A percentile compares a stretch with the other conserved stretches of the same genome.
Evolutionary conservation across 2,113 vertebrate species (phyloP).

Genomic region (Callopanchax toddi): DNA sequence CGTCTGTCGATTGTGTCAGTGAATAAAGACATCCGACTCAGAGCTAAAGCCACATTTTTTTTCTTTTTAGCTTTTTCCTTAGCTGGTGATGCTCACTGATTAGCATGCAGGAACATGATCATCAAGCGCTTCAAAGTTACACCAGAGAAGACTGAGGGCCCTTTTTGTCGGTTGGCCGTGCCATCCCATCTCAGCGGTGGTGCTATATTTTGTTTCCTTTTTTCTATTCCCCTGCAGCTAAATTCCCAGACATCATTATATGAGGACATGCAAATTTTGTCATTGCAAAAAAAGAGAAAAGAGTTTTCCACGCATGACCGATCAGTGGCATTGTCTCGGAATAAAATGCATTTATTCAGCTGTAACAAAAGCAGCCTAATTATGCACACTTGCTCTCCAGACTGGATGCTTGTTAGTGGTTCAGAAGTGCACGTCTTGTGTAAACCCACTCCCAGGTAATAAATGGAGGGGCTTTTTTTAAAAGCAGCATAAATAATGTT

Average conservation of each 20-base stretch:
- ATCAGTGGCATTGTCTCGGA: constrained; percentile 8
- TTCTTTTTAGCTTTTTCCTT: constrained; percentile 24
- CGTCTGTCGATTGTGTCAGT: constrained; percentile 39
- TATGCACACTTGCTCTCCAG: constrained; percentile 36
- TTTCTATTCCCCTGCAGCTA: constrained; percentile 17
- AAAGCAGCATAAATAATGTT: constrained; percentile 7
- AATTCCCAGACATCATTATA: constrained; percentile 54
- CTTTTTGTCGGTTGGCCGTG: constrained; percentile 51
- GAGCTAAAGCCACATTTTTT: constrained; percentile 28
- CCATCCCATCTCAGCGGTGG: constrained; percentile 39
- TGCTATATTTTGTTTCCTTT: constrained; percentile 4
- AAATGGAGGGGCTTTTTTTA: constrained; percentile 11
- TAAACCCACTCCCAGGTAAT: constrained; percentile 42
- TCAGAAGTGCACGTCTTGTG: constrained; percentile 33
- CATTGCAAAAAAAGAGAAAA: constrained; percentile 12
- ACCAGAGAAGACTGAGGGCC: constrained; percentile 51
- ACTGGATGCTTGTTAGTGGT: constrained; percentile 37
- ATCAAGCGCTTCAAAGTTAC: constrained; percentile 57
- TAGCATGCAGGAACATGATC: constrained; percentile 58
- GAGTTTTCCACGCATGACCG: constrained; percentile 4
- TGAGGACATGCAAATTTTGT: constrained; percentile 45
- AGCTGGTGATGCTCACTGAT: constrained; percentile 49
- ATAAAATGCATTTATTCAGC: constrained; percentile 30
- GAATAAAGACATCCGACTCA: constrained; percentile 44
- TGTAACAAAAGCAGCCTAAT: constrained; percentile 32